Base-by-base conservation (phyloP, 2,113 vertebrate species). In the Myrmecophaga tridactyla region DNA sequence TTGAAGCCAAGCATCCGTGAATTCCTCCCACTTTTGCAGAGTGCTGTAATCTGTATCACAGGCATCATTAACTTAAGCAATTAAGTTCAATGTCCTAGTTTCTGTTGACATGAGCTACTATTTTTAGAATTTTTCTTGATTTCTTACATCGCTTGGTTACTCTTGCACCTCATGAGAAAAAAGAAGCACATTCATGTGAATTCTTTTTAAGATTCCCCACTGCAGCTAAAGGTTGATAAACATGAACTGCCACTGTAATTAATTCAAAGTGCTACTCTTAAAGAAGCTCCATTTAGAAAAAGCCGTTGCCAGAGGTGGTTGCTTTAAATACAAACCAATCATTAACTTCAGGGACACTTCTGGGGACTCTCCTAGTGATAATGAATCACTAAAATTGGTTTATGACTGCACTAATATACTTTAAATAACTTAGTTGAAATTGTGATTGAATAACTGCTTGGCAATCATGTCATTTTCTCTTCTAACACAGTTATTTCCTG, bases 331-430 rank as follows among this genome's bases (percentile, higher is more conserved):
- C 39, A 97, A 72, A 48, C 63, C 80, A 58, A 80, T 87, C 72
- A 92, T 94, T 81, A 86, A 91, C 53, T 98, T 96, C 72, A 89
- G 27, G 27, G 23, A 78, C 75, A 95, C 95, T 85, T 76, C 95
- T 78, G 75, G 95, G 78, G n/a, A 58, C 51, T 89, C 69, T 94
- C 39, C 31, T 92, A 86, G 93, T 91, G 80, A 95, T 46, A 65
- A 15, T 94, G 75, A 96, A 96, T 96, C 96, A 94, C 15, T 93
- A 10, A 92, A 97, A 97, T 96, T 96, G 81, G 89, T 95, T 96
- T 95, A 93, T 6, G 31, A 29, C n/a, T 86, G 3, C 21, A 96
- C 90, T 92, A 96, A 95, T 91, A 75, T 96, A 69, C 4, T 94
- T 92, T 60, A 81, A 92, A 97, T 82, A 95, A 96, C 46, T 88